phyloP scores from a whole-genome alignment of 2,797 vertebrate species.

The Scyliorhinus canicula region DNA sequence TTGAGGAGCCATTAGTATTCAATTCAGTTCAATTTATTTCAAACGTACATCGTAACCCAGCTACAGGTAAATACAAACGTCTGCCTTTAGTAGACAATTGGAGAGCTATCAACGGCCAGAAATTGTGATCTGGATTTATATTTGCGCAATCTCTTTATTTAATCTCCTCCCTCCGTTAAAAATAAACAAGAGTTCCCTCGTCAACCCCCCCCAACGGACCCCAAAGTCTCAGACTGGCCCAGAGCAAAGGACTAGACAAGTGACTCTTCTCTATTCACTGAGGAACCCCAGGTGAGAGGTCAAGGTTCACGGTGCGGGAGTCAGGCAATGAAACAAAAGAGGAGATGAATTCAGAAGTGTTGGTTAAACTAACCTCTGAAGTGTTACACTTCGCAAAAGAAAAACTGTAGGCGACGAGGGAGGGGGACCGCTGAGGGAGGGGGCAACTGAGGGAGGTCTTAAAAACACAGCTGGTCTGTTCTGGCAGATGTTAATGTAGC shows the following conservation, averaged over 20 bases:
- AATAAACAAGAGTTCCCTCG: not conserved
- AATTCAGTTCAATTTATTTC: constrained; percentile 24
- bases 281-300: not conserved
- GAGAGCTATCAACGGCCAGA: not conserved
- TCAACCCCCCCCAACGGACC: not conserved
- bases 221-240: not conserved
- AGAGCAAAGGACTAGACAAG: not conserved
- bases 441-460: too few species aligned
- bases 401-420: not conserved
- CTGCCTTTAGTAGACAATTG: not conserved
- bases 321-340: not conserved
- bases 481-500: not conserved
- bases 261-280: not conserved
- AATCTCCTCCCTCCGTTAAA: not conserved
- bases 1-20: constrained; percentile 16
- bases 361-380: not conserved
- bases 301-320: not conserved
- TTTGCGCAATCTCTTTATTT: not conserved
- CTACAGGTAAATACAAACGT: not conserved
- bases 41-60: not conserved
- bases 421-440: too few species aligned
- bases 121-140: not conserved
- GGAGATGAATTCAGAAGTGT: not conserved
- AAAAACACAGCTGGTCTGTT: too few species aligned
- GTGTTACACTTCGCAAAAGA: too few species aligned